These are phyloP conservation scores for Gryon sp. DNA, from an alignment of 1,140 invertebrate species.

Conservation along the genomic window DNA sequence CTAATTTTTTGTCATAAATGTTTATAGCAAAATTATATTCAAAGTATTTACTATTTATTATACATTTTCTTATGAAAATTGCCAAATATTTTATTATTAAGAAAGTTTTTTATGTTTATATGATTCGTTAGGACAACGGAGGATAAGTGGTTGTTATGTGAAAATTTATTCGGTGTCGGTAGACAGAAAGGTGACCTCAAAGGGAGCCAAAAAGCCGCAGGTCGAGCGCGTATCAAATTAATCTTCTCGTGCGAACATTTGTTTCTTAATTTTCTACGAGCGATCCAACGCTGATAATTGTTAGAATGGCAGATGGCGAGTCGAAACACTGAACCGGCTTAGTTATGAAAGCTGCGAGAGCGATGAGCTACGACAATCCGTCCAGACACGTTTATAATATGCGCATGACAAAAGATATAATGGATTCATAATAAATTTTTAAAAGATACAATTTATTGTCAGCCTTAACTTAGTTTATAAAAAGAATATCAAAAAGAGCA, in stretches of 20 bases:
- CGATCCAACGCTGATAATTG: conserved; percentile 69
- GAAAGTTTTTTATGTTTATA: too few relatives aligned
- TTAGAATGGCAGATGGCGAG: conserved; percentile 57
- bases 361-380: conserved; percentile 52
- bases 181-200: conserved; percentile 59
- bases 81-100: too few relatives aligned
- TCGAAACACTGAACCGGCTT: conserved; percentile 61
- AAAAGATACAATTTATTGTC: conserved; percentile 41
- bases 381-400: conserved; percentile 48
- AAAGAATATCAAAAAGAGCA: too few relatives aligned
- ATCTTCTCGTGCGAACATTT: conserved; percentile 59
- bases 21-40: background rate
- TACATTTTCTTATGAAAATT: too few relatives aligned
- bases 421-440: conserved; percentile 51
- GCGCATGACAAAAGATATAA: conserved; percentile 20
- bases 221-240: conserved; percentile 59
- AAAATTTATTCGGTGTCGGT: conserved; percentile 63
- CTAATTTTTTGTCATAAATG: background rate
- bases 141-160: conserved; percentile 28
- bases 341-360: conserved; percentile 42
- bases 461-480: background rate
- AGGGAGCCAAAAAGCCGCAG: conserved; percentile 48
- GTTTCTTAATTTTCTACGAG: conserved; percentile 66
- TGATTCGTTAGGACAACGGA: background rate
- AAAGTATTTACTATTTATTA: background rate